phyloP scores from a whole-genome alignment of 2,113 vertebrate species.

The Catharus minimus region DNA sequence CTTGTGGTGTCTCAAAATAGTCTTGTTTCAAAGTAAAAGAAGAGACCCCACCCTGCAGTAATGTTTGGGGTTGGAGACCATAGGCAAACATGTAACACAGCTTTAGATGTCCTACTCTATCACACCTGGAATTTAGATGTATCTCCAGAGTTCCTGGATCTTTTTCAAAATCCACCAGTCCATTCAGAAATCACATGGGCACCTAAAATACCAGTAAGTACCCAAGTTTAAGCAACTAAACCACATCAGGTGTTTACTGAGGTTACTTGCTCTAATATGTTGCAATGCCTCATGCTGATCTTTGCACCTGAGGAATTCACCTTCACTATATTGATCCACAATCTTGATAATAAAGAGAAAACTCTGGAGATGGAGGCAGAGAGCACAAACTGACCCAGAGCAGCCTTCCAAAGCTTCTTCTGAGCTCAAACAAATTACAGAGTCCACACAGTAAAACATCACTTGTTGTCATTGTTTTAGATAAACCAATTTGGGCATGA shows the following conservation, averaged over 20 bases:
- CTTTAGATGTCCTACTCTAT: neutral
- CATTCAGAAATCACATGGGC: neutral
- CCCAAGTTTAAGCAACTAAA: neutral
- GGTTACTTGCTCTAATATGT: neutral
- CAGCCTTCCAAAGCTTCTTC: neutral
- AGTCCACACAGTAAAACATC: neutral
- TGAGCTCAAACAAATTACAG: neutral
- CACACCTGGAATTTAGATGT: neutral
- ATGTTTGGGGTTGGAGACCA: neutral
- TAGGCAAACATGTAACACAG: neutral
- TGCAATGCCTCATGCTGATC: neutral
- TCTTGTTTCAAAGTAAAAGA: neutral
- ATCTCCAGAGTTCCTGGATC: neutral
- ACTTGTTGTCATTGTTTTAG: neutral
- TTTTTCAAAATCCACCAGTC: neutral
- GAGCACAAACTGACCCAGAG: neutral
- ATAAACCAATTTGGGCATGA: neutral
- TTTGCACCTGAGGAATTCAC: neutral
- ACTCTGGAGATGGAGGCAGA: neutral
- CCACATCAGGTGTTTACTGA: neutral
- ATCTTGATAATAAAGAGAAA: neutral
- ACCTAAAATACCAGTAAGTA: neutral
- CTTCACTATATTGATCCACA: neutral
- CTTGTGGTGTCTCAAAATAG: neutral
- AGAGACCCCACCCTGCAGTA: neutral